phyloP scores from a whole-genome alignment of 2,113 vertebrate genomes.

The Dipodomys ordii region DNA sequence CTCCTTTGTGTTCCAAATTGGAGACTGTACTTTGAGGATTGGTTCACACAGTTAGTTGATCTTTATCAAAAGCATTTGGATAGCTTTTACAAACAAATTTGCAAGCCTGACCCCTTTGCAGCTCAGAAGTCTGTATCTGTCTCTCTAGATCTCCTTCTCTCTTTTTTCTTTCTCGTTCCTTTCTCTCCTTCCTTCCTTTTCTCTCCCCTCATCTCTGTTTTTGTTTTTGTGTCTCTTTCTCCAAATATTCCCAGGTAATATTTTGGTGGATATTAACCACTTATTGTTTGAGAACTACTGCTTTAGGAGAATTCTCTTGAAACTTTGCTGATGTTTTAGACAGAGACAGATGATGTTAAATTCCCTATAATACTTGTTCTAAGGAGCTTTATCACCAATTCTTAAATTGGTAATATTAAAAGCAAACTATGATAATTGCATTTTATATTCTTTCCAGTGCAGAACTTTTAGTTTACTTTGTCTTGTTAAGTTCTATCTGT shows the following conservation, averaged over 20 bases:
- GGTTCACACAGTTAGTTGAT: background rate
- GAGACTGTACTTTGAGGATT: background rate
- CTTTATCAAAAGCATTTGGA: background rate
- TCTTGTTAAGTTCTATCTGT: background rate
- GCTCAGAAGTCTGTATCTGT: background rate
- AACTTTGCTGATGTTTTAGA: background rate
- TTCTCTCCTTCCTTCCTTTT: no score
- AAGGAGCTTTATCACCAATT: background rate
- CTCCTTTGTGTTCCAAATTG: background rate
- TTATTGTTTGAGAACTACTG: background rate
- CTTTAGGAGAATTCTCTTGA: background rate
- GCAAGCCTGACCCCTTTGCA: background rate
- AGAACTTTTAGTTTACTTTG: background rate
- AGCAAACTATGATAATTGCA: background rate
- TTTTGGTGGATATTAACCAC: background rate
- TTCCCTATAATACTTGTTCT: background rate
- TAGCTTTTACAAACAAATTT: background rate
- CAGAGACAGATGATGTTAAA: background rate
- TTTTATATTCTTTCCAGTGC: background rate
- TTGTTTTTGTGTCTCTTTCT: background rate
- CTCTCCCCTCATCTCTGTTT: background rate
- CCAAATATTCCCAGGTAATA: background rate
- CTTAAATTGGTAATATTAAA: background rate
- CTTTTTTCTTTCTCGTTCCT: background rate
- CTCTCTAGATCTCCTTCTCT: background rate